Evolutionary conservation across 2,113 vertebrate genomes (phyloP).

Genomic region (Lonchura striata): DNA sequence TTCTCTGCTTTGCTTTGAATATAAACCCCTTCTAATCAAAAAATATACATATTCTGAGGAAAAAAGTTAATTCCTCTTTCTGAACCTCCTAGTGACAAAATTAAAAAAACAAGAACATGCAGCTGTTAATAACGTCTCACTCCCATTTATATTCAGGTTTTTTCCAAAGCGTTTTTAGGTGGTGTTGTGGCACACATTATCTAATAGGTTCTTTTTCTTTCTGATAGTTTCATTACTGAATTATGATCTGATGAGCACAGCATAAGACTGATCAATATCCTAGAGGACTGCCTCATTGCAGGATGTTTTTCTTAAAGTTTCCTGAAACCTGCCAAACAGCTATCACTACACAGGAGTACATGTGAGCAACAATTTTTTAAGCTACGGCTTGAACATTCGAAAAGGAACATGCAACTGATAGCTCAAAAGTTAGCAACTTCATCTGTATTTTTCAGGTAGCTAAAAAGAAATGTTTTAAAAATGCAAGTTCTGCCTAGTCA

Average conservation of each 20-base stretch:
- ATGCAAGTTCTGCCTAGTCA: neutral
- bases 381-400: neutral
- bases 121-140: neutral
- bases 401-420: neutral
- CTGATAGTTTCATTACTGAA: neutral
- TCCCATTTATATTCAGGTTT: neutral
- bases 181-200: neutral
- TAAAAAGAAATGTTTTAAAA: neutral
- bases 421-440: neutral
- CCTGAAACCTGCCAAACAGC: neutral
- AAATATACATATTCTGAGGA: neutral
- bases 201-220: neutral
- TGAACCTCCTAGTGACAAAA: neutral
- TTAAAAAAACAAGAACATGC: neutral
- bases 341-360: neutral
- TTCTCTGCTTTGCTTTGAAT: neutral
- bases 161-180: neutral
- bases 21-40: neutral
- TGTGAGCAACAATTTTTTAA: neutral
- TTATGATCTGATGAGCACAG: neutral
- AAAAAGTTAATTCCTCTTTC: neutral
- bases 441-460: neutral
- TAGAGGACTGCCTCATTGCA: neutral
- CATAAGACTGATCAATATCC: neutral
- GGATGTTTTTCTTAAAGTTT: neutral